phyloP scores from a whole-genome alignment of 2,113 vertebrate species.

The Melanerpes aurifrons region DNA sequence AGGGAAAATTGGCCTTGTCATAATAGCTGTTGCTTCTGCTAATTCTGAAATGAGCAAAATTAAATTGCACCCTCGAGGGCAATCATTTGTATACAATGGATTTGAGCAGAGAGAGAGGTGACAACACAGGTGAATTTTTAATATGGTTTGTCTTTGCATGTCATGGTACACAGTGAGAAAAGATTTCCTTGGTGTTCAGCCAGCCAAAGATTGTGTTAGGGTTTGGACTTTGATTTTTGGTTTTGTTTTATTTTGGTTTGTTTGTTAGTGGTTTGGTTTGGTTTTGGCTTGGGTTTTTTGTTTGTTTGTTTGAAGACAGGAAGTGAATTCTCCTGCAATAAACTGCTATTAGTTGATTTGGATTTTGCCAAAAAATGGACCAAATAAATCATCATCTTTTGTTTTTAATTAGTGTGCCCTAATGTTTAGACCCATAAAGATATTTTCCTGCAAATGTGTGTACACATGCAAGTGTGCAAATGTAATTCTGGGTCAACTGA shows the following conservation, averaged over 20 bases:
- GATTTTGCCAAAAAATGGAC: neutral
- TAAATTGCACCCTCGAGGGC: constrained; percentile 56
- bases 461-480: neutral
- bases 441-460: neutral
- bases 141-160: constrained; percentile 31
- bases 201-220: neutral
- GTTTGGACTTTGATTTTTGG: neutral
- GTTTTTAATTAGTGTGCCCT: neutral
- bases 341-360: neutral
- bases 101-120: constrained; percentile 31
- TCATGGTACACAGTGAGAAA: constrained; percentile 39
- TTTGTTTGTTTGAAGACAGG: neutral
- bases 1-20: constrained; percentile 67
- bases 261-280: neutral
- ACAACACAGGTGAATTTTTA: constrained; percentile 61
- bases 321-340: constrained; percentile 31
- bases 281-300: no score
- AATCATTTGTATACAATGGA: constrained; percentile 44
- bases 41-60: constrained; percentile 71
- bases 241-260: neutral
- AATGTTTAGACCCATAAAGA: neutral
- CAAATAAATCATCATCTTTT: neutral
- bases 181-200: neutral
- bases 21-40: constrained; percentile 48
- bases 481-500: neutral